Conservation (phyloP, 2,797 vertebrate species). For the Gymnopithys bicolor region DNA sequence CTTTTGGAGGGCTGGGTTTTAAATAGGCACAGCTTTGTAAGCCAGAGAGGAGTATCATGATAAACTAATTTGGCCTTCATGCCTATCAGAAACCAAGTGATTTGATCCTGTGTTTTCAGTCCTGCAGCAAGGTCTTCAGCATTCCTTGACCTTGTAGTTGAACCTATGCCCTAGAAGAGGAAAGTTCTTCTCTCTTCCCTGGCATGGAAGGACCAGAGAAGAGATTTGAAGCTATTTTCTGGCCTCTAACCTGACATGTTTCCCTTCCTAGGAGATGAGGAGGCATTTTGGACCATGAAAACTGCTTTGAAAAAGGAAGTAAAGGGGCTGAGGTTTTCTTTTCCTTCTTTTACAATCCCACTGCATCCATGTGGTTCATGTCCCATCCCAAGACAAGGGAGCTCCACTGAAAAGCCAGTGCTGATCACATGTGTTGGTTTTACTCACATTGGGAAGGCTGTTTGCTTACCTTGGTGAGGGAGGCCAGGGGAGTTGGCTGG, state of each 20-base stretch:
- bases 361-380: fast-evolving
- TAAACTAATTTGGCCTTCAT: not conserved
- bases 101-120: not conserved
- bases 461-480: not conserved
- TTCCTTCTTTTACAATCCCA: not conserved
- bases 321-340: not conserved
- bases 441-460: not conserved
- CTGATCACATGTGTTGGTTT: not conserved
- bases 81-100: not conserved
- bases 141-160: not conserved
- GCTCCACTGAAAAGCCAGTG: not conserved
- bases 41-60: not conserved
- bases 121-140: not conserved
- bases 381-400: not conserved
- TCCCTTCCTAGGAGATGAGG: not conserved
- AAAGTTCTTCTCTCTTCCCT: not conserved
- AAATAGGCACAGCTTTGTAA: not conserved
- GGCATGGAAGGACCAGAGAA: not conserved
- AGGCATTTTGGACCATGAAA: not conserved
- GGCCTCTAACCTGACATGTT: not conserved
- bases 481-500: not conserved
- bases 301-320: not conserved
- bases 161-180: not conserved
- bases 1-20: not conserved
- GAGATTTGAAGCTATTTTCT: not conserved